Conservation (phyloP, 2,113 vertebrate genomes). For the Neotragus moschatus region DNA sequence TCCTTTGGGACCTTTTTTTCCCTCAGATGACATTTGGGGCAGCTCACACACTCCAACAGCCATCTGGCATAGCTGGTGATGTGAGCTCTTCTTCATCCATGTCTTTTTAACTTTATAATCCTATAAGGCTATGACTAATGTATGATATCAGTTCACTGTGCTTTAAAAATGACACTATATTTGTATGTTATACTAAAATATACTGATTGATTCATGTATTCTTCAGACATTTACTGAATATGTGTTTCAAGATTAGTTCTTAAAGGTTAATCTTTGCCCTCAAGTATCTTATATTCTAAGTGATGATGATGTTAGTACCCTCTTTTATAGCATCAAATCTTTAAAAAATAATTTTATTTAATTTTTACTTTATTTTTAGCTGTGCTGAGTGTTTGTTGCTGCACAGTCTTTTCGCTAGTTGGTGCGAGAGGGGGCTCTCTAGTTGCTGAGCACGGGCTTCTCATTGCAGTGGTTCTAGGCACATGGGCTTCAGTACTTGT, state of each 20-base stretch:
- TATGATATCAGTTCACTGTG: background rate
- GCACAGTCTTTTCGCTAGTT: background rate
- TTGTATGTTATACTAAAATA: slow-evolving; percentile 19
- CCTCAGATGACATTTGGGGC: slow-evolving; percentile 45
- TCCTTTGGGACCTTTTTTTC: slow-evolving; percentile 61
- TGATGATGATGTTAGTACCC: background rate
- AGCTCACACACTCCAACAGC: slow-evolving; percentile 1
- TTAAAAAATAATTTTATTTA: background rate
- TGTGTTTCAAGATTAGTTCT: background rate
- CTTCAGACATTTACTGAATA: background rate
- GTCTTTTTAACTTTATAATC: slow-evolving; percentile 15
- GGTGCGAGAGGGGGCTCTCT: background rate
- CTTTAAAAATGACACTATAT: background rate
- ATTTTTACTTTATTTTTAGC: background rate
- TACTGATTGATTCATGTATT: background rate
- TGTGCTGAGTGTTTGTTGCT: background rate
- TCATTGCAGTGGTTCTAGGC: background rate
- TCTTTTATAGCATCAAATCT: background rate
- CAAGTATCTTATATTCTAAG: background rate
- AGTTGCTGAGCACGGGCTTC: background rate
- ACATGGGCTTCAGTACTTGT: no score
- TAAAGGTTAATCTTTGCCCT: background rate
- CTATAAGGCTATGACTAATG: background rate
- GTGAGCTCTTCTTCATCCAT: background rate
- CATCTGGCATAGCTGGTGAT: slow-evolving; percentile 57